Base-by-base conservation (phyloP, 2,113 vertebrate genomes). In the Rhineura floridana region DNA sequence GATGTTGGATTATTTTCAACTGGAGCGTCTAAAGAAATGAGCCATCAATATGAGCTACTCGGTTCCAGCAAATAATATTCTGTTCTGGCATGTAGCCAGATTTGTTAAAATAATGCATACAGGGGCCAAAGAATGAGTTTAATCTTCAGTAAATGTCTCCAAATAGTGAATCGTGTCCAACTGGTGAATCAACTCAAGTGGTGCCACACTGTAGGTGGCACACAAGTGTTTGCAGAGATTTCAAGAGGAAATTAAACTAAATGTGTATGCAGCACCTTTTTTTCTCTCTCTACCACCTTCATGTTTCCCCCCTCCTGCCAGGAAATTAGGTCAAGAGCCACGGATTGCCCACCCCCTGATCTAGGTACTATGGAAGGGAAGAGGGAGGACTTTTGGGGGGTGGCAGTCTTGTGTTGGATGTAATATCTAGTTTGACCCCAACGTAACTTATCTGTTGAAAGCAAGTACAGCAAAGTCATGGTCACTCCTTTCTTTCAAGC, bases 21-120 rank as follows among this genome's bases (percentile, higher is more conserved):
- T 93, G 77, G 5, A 79, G 75, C 65, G 63, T 55, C 62, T 84
- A 30, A 87, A 92, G 88, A 87, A 89, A 69, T 30, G 39, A 90
- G 72, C 69, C 55, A 81, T 92, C 83, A 85, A 85, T 86, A 87
- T 87, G 69, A 87, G 88, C 81, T 48, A 55, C 42, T 85, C 39
- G 39, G 17, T 73, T 80, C 23, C n/a, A 85, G 28, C 30, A 81
- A 89, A 75, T 81, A 50, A 81, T 52, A 76, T 63, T 87, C 73
- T 67, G 42, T 39, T 39, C 89, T 88, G 88, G 80, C 90, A 39
- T 25, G 73, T 7, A 65, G 52, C 85, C 17, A 44, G 48, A 82
- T 80, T 85, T 91, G 50, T 17, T 73, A 87, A 79, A 82, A 87
- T 46, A 78, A 15, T 6, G 30, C 63, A 0, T 0, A 63, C 77